phyloP scores from a whole-genome alignment of 2,888 invertebrate genomes.

The Leucania comma region DNA sequence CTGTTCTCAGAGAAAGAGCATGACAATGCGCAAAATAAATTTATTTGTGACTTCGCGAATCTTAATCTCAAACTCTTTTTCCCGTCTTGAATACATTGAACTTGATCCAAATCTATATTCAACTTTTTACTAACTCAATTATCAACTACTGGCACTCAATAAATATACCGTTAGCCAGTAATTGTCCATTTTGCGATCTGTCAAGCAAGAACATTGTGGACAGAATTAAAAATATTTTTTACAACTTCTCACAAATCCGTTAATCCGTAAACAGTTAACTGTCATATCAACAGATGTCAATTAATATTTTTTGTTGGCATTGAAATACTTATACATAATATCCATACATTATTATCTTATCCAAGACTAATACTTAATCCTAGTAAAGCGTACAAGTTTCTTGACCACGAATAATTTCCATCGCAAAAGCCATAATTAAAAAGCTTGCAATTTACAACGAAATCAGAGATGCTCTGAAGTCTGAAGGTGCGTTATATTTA shows the following conservation, averaged over 20 bases:
- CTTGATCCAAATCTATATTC: conserved; percentile 38
- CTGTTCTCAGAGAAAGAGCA: conserved; percentile 11
- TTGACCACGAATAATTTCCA: conserved; percentile 50
- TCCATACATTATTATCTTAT: conserved; percentile 39
- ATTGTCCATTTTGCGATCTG: conserved; percentile 49
- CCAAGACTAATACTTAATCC: neutral
- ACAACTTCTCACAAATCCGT: conserved; percentile 40
- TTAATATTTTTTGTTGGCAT: conserved; percentile 17
- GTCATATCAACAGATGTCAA: conserved; percentile 45
- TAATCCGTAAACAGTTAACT: conserved; percentile 53
- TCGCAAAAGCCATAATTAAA: conserved; percentile 75
- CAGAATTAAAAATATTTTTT: conserved; percentile 41
- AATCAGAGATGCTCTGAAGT: conserved; percentile 73
- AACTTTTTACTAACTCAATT: conserved; percentile 42
- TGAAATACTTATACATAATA: conserved; percentile 14
- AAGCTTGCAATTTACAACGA: conserved; percentile 72
- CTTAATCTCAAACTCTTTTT: conserved; percentile 1
- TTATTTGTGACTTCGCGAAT: neutral
- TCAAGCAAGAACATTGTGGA: conserved; percentile 42
- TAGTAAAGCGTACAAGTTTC: conserved; percentile 27
- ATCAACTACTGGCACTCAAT: conserved; percentile 34
- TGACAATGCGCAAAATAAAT: neutral
- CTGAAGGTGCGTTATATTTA: conserved; percentile 75
- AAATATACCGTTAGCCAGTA: conserved; percentile 45
- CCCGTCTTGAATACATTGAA: conserved; percentile 1